phyloP scores from a whole-genome alignment of 2,113 vertebrate genomes.

The Ctenomys sociabilis region DNA sequence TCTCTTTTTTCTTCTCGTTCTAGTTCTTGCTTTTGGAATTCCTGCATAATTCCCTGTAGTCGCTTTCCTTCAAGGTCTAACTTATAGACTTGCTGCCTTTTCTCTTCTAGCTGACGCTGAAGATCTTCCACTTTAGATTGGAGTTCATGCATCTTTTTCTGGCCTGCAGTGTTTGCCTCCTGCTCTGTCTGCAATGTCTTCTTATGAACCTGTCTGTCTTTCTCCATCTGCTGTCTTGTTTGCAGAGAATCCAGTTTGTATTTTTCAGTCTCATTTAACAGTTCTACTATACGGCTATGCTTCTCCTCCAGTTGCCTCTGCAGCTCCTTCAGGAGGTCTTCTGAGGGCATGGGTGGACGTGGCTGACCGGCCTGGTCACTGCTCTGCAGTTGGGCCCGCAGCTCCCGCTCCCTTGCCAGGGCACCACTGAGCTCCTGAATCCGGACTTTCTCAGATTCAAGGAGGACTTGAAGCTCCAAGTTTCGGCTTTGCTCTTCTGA shows the following conservation, averaged over 20 bases:
- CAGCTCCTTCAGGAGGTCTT: constrained; percentile 89
- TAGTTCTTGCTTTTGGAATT: constrained; percentile 83
- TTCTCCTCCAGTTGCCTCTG: constrained; percentile 93
- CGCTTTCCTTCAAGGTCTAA: constrained; percentile 89
- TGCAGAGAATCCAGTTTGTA: constrained; percentile 92
- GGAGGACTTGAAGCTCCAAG: constrained; percentile 92
- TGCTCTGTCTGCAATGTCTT: constrained; percentile 88
- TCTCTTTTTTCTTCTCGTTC: constrained; percentile 77
- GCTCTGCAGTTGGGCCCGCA: constrained; percentile 83
- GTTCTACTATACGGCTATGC: constrained; percentile 89
- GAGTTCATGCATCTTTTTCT: constrained; percentile 86
- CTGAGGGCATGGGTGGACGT: constrained; percentile 77
- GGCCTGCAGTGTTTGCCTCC: constrained; percentile 87
- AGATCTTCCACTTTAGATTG: constrained; percentile 87
- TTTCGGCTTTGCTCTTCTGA: constrained; percentile 86
- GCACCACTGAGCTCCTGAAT: constrained; percentile 89
- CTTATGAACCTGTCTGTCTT: constrained; percentile 87
- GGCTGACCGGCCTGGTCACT: constrained; percentile 76
- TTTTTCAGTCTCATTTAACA: constrained; percentile 91
- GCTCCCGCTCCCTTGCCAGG: constrained; percentile 89
- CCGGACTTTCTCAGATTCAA: constrained; percentile 91
- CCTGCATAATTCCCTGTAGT: constrained; percentile 88
- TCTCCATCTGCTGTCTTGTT: constrained; percentile 88
- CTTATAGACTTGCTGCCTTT: constrained; percentile 85
- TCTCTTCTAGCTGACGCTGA: constrained; percentile 89